A percentile compares a stretch with the other conserved stretches of the same genome.
phyloP scores from a whole-genome alignment of 2,797 vertebrate genomes.

The Parauchenoglanis ngamensis region DNA sequence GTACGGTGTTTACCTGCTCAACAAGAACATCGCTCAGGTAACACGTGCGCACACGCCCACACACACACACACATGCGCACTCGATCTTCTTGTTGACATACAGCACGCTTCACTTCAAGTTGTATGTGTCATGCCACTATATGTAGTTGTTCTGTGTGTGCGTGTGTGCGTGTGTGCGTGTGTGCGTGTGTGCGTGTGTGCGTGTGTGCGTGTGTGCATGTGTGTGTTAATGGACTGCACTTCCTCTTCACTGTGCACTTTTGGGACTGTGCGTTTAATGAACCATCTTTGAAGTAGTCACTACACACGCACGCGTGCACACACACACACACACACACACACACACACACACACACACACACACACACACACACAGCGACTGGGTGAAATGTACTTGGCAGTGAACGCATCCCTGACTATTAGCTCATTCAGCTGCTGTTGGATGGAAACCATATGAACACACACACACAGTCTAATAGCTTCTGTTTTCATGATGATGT shows the following conservation, averaged over 20 bases:
- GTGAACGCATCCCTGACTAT: conserved; percentile 54
- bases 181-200: too few relatives aligned
- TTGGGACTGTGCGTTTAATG: conserved; percentile 18
- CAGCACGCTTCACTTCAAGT: background rate
- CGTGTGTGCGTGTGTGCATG: conserved; percentile 14
- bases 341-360: conserved; percentile 11
- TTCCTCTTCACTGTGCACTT: conserved; percentile 30
- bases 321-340: conserved; percentile 6
- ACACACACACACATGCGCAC: background rate
- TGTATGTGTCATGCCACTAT: background rate
- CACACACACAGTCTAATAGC: background rate
- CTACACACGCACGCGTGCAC: background rate
- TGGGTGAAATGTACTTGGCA: conserved; percentile 61
- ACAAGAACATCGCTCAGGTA: conserved; percentile 99
- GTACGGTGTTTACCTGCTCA: conserved; percentile 97
- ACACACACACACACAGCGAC: conserved; percentile 31
- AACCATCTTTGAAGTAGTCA: conserved; percentile 16
- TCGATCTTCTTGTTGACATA: background rate
- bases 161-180: too few relatives aligned
- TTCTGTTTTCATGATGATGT: background rate
- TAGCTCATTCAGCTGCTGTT: conserved; percentile 66
- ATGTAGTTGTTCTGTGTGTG: background rate
- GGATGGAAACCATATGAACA: conserved; percentile 71
- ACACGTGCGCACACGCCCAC: conserved; percentile 44
- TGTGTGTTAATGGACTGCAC: conserved; percentile 6